Evolutionary conservation across 2,888 invertebrate genomes (phyloP), one percentile per base, ranked within the genome.

Genomic region (Xestia sexstrigata): DNA sequence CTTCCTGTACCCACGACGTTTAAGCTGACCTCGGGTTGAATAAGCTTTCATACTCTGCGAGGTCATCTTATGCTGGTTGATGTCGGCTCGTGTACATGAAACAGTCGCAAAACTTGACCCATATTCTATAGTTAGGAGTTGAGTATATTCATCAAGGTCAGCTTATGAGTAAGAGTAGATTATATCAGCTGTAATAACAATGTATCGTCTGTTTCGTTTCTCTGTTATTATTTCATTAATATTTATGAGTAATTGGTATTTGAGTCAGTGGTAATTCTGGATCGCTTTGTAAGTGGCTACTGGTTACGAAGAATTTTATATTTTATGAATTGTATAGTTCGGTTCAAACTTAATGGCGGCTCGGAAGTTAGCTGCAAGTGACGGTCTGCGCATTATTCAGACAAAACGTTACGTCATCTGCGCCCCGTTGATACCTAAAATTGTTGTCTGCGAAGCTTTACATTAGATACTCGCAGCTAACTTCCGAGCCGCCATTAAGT

Each of bases 51-150:
- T 45, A 39, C 11, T 20, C 17, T 20, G 0, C 11, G 9, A 65
- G 15, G 0, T 30, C 71, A 65, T 26, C 3, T 11, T 65, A 65
- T 47, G 20, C 52, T 79, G 39, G 63, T 4, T 13, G 8, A 6
- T 1, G 15, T 11, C 23, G 17, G n/a, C 11, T 15, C 42, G n/a
- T 42, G 49, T 26, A 49, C n/a, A 45, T 70, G 55, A 72, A 74
- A 74, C 74, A 74, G 26, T 70, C 58, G 76, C 68, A 69, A 80
- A 88, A 79, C 82, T 89, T 87, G 87, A 84, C 85, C 87, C 67
- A 89, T 73, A 83, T 88, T 84, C 81, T 89, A 86, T 77, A 87
- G 71, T 87, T 84, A 75, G 71, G 70, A 78, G 42, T 55, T 75
- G 77, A 71, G 68, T 77, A 70, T 81, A 67, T 79, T 78, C 62